These are phyloP conservation scores for Drosophila atripex DNA, from an alignment of 2,888 invertebrate species.

Conservation along the genomic window DNA sequence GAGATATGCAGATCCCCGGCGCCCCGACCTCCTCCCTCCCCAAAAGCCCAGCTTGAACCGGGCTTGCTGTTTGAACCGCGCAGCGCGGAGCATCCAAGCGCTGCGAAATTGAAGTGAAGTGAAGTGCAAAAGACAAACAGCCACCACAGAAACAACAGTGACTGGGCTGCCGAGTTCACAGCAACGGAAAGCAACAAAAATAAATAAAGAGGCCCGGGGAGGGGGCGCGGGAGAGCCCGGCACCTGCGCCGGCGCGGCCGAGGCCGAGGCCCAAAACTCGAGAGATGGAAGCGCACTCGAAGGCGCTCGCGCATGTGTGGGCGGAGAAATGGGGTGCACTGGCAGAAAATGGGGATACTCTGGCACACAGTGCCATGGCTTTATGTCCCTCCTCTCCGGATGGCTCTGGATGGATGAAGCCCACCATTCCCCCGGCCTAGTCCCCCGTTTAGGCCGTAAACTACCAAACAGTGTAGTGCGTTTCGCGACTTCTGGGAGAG, in stretches of 20 bases:
- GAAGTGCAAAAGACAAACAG: conserved; percentile 80
- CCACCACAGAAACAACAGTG: conserved; percentile 67
- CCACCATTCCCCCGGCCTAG: background rate
- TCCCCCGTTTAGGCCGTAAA: background rate
- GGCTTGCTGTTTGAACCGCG: conserved; percentile 24
- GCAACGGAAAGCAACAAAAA: conserved; percentile 17
- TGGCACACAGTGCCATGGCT: too few relatives aligned
- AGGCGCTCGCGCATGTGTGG: conserved; percentile 52
- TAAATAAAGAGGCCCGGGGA: background rate
- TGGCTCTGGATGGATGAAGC: too few relatives aligned
- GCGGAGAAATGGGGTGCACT: conserved; percentile 6
- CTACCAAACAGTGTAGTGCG: conserved; percentile 14
- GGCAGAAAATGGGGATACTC: background rate
- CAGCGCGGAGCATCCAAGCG: conserved; percentile 71
- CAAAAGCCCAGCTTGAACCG: conserved; percentile 49
- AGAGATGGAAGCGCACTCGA: conserved; percentile 57
- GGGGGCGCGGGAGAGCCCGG: background rate
- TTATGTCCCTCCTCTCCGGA: too few relatives aligned
- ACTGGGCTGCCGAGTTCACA: conserved; percentile 64
- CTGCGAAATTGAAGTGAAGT: conserved; percentile 79
- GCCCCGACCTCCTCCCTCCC: too few relatives aligned
- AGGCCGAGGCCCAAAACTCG: conserved; percentile 5
- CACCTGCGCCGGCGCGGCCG: conserved; percentile 23
- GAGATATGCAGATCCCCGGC: conserved; percentile 55
- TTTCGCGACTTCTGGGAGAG: conserved; percentile 18